These are phyloP conservation scores for Eristalinus aeneus DNA, from an alignment of 2,888 invertebrate species.

Conservation along the genomic window DNA sequence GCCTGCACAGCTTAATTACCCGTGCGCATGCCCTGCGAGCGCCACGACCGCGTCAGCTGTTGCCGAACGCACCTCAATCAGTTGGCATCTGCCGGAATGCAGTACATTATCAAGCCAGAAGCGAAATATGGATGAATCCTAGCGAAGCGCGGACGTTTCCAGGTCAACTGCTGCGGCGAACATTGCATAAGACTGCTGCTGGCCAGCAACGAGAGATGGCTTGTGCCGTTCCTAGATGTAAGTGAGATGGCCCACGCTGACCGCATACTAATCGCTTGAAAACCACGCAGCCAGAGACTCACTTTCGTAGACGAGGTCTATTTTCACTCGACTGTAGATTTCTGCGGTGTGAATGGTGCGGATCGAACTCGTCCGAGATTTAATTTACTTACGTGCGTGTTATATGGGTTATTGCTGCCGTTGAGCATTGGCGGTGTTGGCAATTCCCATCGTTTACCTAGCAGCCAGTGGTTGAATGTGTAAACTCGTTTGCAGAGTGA, in stretches of 20 bases:
- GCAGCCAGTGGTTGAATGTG: background rate
- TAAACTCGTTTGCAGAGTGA: background rate
- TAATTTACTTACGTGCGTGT: background rate
- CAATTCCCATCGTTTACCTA: background rate
- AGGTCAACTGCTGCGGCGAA: background rate
- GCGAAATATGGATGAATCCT: background rate
- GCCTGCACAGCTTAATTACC: background rate
- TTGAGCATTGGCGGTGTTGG: background rate
- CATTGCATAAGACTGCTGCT: slow-evolving; percentile 11
- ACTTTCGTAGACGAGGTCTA: background rate
- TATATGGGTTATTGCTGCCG: background rate
- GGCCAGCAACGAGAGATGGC: background rate
- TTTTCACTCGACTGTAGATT: slow-evolving; percentile 1
- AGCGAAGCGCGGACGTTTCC: background rate
- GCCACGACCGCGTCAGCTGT: background rate
- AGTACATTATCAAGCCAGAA: background rate
- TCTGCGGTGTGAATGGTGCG: background rate
- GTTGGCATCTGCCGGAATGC: background rate
- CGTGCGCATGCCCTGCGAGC: background rate
- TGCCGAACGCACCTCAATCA: background rate
- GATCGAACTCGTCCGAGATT: background rate
- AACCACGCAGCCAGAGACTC: background rate
- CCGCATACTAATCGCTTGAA: slow-evolving; percentile 7
- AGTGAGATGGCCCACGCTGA: slow-evolving; percentile 3
- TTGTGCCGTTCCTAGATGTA: slow-evolving; percentile 8